Evolutionary conservation across 2,888 invertebrate genomes (phyloP).

Genomic region (Strigamia crassipes): DNA sequence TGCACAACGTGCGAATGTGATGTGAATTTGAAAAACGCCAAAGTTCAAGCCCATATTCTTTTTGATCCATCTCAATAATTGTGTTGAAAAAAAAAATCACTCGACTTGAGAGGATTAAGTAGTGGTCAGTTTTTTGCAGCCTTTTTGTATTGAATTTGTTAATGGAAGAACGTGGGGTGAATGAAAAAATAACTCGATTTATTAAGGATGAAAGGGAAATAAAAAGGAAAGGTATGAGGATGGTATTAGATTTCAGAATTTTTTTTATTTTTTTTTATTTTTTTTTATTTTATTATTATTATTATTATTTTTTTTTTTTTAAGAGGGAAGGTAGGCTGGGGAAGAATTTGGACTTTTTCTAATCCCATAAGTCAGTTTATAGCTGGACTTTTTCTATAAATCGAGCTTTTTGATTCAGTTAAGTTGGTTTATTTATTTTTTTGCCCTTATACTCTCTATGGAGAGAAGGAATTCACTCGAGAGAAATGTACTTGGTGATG

Average conservation of each 20-base stretch:
- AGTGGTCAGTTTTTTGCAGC: background rate
- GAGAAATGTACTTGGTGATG: conserved; percentile 21
- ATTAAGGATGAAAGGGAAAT: conserved; percentile 5
- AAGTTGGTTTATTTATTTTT: background rate
- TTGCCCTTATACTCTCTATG: background rate
- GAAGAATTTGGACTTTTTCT: conserved; percentile 4
- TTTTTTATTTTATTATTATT: background rate
- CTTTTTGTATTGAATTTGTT: conserved; percentile 11
- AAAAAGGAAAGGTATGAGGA: conserved; percentile 10
- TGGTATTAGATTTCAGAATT: conserved; percentile 1
- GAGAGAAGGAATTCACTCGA: background rate
- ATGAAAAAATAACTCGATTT: background rate
- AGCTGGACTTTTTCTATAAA: background rate
- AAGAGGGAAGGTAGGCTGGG: background rate
- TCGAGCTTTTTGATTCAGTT: conserved; percentile 11
- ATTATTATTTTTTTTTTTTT: background rate
- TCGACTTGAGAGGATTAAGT: background rate
- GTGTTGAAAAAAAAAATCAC: background rate
- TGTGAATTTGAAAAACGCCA: conserved; percentile 5
- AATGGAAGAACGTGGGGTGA: conserved; percentile 5
- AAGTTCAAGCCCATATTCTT: background rate
- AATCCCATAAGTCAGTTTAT: conserved; percentile 16
- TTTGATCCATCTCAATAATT: background rate
- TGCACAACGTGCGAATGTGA: conserved; percentile 8
- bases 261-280: background rate